These are phyloP conservation scores for Meda fulgida DNA, from an alignment of 2,797 vertebrate species.

Conservation along the genomic window DNA sequence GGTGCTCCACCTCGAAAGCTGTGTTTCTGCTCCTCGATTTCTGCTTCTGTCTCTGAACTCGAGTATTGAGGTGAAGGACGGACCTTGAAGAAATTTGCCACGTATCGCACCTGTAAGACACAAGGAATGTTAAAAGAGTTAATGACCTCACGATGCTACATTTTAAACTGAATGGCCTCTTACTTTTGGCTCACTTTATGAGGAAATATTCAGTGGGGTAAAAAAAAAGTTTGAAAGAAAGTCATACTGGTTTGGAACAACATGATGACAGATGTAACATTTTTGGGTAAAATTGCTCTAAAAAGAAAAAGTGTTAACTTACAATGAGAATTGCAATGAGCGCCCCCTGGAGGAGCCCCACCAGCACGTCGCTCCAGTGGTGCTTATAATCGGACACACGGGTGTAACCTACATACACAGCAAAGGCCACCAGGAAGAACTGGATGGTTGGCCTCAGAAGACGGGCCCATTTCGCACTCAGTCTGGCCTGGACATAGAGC, in stretches of 20 bases:
- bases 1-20: slow-evolving; percentile 81
- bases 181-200: neutral
- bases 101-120: slow-evolving; percentile 81
- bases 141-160: neutral
- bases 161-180: neutral
- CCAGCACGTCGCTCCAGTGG: slow-evolving; percentile 92
- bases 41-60: slow-evolving; percentile 43
- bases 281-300: neutral
- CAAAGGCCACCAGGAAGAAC: slow-evolving; percentile 89
- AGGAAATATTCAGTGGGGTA: neutral
- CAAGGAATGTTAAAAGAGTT: neutral
- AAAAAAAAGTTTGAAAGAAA: neutral
- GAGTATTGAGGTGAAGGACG: slow-evolving; percentile 70
- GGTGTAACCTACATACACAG: slow-evolving; percentile 91
- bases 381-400: slow-evolving; percentile 93
- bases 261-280: neutral
- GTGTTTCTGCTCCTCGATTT: slow-evolving; percentile 82
- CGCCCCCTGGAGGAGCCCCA: slow-evolving; percentile 90
- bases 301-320: slow-evolving; percentile 66
- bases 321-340: slow-evolving; percentile 88
- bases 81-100: slow-evolving; percentile 92
- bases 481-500: slow-evolving; percentile 89
- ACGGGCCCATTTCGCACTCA: slow-evolving; percentile 88
- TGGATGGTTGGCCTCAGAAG: slow-evolving; percentile 91
- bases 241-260: neutral